These are phyloP conservation scores for Prolemur simus DNA, from an alignment of 2,113 vertebrate genomes.

Conservation along the genomic window DNA sequence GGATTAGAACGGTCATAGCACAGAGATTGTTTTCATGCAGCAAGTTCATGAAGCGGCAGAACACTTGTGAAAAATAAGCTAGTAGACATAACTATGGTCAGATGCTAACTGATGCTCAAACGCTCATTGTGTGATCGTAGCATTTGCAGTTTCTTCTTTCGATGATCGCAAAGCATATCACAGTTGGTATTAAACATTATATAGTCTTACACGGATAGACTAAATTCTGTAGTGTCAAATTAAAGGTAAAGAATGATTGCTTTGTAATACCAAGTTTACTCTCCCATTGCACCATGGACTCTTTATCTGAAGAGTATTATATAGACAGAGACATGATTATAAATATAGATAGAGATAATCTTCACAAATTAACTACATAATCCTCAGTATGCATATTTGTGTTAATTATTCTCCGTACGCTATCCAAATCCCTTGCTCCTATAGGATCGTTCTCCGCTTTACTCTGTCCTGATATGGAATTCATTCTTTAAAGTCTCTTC, in stretches of 20 bases:
- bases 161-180: not conserved
- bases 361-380: not conserved
- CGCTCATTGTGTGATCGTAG: not conserved
- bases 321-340: not conserved
- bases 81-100: not conserved
- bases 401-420: not conserved
- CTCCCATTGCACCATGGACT: not conserved
- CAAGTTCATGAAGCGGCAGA: not conserved
- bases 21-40: not conserved
- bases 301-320: not conserved
- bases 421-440: not conserved
- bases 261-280: not conserved
- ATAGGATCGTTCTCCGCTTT: not conserved
- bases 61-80: not conserved
- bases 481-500: not conserved
- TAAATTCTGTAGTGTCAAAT: not conserved
- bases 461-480: not conserved
- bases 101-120: not conserved
- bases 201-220: not conserved
- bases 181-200: not conserved
- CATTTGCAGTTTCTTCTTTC: not conserved
- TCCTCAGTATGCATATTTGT: not conserved
- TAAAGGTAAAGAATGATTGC: not conserved
- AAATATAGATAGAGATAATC: not conserved
- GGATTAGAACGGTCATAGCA: not conserved